These are phyloP conservation scores for Gallinago paraguaiae DNA, from an alignment of 2,113 vertebrate species.

Conservation along the genomic window DNA sequence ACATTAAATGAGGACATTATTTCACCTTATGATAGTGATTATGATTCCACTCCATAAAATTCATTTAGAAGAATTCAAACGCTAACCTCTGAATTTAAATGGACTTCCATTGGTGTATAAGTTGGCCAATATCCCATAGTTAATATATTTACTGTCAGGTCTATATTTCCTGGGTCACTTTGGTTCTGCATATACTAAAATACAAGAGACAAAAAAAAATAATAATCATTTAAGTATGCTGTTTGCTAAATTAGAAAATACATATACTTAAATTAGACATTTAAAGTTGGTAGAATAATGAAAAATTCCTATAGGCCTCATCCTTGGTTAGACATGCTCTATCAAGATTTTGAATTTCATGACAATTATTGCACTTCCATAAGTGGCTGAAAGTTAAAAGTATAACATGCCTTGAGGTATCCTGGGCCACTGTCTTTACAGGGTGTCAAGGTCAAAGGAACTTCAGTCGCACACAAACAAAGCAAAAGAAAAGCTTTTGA, in stretches of 20 bases:
- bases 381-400: not conserved
- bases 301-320: not conserved
- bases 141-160: slow-evolving; percentile 83
- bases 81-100: slow-evolving; percentile 81
- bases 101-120: slow-evolving; percentile 83
- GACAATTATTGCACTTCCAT: not conserved
- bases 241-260: not conserved
- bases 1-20: not conserved
- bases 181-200: slow-evolving; percentile 84
- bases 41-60: not conserved
- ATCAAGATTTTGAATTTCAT: not conserved
- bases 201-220: not conserved
- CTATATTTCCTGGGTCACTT: slow-evolving; percentile 80
- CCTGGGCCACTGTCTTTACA: not conserved
- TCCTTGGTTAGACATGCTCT: not conserved
- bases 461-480: not conserved
- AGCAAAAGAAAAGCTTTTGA: not conserved
- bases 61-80: not conserved
- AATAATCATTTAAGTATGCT: not conserved
- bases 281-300: not conserved
- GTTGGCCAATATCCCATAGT: slow-evolving; percentile 88
- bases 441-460: not conserved
- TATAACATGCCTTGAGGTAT: not conserved
- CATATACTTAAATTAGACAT: not conserved
- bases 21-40: not conserved